A percentile compares a stretch with the other conserved stretches of the same genome.
Conservation (phyloP, 2,797 vertebrate genomes). For the Schizopygopsis pylzovi region DNA sequence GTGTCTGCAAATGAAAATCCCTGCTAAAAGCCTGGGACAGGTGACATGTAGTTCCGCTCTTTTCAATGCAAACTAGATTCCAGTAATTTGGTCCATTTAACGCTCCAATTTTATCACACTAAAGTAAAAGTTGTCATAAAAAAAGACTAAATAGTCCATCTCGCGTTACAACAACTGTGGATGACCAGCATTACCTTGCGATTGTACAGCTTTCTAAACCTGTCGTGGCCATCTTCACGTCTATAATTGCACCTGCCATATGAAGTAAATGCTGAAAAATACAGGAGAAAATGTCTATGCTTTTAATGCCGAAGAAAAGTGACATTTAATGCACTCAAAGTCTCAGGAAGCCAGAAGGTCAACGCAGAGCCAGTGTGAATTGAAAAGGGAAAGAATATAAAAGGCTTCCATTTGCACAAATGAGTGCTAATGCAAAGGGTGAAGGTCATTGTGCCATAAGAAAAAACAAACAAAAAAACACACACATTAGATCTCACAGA, state of each 20-base stretch:
- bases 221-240: neutral
- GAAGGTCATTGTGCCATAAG: neutral
- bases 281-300: neutral
- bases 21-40: slow-evolving; percentile 51
- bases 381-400: neutral
- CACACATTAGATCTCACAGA: neutral
- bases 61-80: slow-evolving; percentile 39
- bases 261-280: neutral
- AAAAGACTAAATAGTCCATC: neutral
- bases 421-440: neutral
- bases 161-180: neutral
- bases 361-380: neutral
- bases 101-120: neutral
- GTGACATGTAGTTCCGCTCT: slow-evolving; percentile 22
- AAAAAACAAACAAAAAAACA: neutral
- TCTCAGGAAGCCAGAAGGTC: neutral
- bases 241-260: neutral
- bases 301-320: slow-evolving; percentile 20
- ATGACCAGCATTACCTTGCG: neutral
- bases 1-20: slow-evolving; percentile 41
- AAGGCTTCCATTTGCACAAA: slow-evolving; percentile 4
- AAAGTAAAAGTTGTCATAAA: neutral
- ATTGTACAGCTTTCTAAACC: neutral
- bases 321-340: slow-evolving; percentile 28
- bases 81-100: slow-evolving; percentile 39